phyloP scores from a whole-genome alignment of 2,113 vertebrate genomes.

The Brevimyrus niger region DNA sequence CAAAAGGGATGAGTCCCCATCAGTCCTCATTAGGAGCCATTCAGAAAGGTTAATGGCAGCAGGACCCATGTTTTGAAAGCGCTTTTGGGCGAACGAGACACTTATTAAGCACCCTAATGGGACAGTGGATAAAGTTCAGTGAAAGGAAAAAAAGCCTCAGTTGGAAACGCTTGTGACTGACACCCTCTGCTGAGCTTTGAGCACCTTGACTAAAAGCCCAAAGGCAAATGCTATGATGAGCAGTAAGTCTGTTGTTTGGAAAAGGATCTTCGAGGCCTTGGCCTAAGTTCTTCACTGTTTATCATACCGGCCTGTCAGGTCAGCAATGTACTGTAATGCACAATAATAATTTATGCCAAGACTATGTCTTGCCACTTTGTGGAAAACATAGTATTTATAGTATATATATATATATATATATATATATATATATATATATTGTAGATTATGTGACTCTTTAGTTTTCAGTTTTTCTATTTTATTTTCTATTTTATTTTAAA shows the following conservation, averaged over 20 bases:
- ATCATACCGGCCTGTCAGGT: not conserved
- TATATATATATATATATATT: too few species aligned
- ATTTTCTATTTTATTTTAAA: too few species aligned
- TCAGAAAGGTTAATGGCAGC: constrained; percentile 48
- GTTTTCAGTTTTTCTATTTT: too few species aligned
- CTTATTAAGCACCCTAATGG: constrained; percentile 39
- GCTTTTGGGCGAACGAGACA: constrained; percentile 33
- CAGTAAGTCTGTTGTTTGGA: not conserved
- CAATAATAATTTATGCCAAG: too few species aligned
- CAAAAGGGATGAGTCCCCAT: constrained; percentile 3
- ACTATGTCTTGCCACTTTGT: too few species aligned
- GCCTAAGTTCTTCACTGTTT: not conserved
- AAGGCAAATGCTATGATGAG: not conserved
- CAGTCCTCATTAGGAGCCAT: constrained; percentile 35
- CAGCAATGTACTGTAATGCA: not conserved
- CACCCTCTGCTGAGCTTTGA: not conserved
- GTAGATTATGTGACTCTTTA: too few species aligned
- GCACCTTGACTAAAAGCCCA: not conserved
- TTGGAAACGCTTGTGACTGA: not conserved
- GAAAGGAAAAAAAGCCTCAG: not conserved
- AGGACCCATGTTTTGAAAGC: constrained; percentile 32
- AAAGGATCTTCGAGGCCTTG: not conserved
- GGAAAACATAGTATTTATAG: too few species aligned
- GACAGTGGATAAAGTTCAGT: constrained; percentile 26
- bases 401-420: too few species aligned